Evolutionary conservation across 2,888 invertebrate species (phyloP).

Genomic region (Tricholauxania praeusta): DNA sequence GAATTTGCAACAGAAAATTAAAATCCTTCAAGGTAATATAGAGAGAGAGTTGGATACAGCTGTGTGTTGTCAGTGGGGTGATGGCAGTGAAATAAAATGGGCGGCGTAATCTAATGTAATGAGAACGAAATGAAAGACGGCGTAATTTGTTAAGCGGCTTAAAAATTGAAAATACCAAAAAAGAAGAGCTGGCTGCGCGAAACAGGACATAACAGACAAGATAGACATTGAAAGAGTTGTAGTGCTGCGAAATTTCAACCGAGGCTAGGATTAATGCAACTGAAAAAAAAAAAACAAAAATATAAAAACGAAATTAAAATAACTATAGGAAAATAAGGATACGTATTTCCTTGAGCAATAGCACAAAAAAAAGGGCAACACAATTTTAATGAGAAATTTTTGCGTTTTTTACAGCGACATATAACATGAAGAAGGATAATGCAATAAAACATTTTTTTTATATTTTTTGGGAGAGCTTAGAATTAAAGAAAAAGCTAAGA

Average conservation of each 20-base stretch:
- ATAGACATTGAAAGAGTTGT: too few species aligned
- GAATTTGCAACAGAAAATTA: constrained; percentile 16
- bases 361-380: constrained; percentile 7
- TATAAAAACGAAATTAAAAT: not conserved
- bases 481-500: too few species aligned
- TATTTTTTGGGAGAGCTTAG: too few species aligned
- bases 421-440: too few species aligned
- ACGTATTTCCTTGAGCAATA: not conserved
- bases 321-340: not conserved
- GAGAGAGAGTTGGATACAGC: too few species aligned
- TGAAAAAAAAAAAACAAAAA: not conserved
- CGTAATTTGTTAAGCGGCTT: constrained; percentile 18
- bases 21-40: not conserved
- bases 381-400: constrained; percentile 23
- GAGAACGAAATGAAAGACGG: constrained; percentile 1
- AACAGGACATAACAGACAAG: not conserved
- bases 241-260: too few species aligned
- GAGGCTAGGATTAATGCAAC: not conserved
- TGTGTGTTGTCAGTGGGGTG: not conserved
- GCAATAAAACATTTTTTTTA: too few species aligned
- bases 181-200: too few species aligned
- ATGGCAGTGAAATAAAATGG: not conserved
- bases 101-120: not conserved
- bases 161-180: not conserved
- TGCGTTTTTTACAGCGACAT: not conserved